phyloP scores from a whole-genome alignment of 2,888 invertebrate species.

The Folsomia manolachei region DNA sequence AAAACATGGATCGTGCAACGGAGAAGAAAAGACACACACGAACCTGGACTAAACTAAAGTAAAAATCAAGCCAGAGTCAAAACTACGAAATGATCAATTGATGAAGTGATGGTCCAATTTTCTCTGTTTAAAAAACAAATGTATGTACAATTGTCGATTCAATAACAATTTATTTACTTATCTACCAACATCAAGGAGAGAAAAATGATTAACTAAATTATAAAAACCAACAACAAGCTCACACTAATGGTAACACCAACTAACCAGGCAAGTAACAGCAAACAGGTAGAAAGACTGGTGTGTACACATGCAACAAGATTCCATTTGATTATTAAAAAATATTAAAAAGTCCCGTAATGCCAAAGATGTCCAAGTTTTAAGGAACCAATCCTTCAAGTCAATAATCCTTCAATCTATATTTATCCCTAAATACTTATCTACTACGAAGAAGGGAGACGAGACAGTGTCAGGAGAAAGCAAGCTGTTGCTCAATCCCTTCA shows the following conservation, averaged over 20 bases:
- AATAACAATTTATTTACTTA: constrained; percentile 8
- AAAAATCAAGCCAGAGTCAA: not conserved
- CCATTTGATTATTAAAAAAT: not conserved
- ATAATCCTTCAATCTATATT: not conserved
- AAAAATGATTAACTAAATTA: not conserved
- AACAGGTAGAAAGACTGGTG: not conserved
- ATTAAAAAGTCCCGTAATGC: no score
- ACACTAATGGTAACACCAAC: not conserved
- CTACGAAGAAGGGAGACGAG: not conserved
- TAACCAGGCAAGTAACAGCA: not conserved
- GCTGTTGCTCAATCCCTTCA: not conserved
- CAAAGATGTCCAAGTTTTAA: not conserved
- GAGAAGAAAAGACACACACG: constrained; percentile 1
- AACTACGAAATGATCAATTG: not conserved
- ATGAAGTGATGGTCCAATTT: not conserved
- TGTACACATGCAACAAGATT: constrained; percentile 1
- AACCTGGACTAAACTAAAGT: not conserved
- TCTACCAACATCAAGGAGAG: not conserved
- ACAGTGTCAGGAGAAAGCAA: constrained; percentile 6
- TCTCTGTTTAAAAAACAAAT: not conserved
- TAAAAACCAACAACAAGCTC: not conserved
- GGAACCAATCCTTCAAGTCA: no score
- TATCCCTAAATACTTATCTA: not conserved
- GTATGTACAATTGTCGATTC: not conserved
- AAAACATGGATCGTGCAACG: not conserved